Evolutionary conservation across 1,140 invertebrate species (phyloP), one percentile per base, ranked within the genome.

Genomic region (Euglossa dilemma): DNA sequence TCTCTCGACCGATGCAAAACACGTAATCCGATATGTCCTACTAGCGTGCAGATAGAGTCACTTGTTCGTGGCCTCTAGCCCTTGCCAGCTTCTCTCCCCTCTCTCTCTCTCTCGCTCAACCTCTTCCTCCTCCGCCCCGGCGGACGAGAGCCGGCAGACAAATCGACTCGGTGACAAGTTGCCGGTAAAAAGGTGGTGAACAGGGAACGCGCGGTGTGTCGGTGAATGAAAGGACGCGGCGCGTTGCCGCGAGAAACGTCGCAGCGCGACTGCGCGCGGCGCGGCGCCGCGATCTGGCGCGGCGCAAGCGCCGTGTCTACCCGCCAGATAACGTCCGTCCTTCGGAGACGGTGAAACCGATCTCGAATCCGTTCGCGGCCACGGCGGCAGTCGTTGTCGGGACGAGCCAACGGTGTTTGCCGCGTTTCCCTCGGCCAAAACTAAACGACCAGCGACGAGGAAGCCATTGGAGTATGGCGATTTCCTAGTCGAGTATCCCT

Each of bases 1-100:
- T 71, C 59, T 83, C 75, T 74, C 54, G 69, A 74, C 76, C 84
- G 86, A 88, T 89, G 90, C 88, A 88, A 85, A 90, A 89, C 86
- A 88, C 78, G 92, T 91, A 92, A 93, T 91, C 87, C 90, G 91
- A 92, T 93, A 91, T 90, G 91, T 92, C 89, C 89, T 90, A 91
- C 90, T 89, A 88, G 83, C 75, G 71, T 70, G 80, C 73, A 92
- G 92, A 92, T 92, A 90, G 91, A 92, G 91, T 93, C 92, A 92
- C 90, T 92, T 89, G 89, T 85, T 88, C 76, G 78, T 85, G 63
- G 71, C 54, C 74, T 83, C 80, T 70, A 78, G 78, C 74, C 67
- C 61, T 77, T 66, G 72, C 56, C 67, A 47, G 69, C 71, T n/a
- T 80, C 63, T 70, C 66, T 47, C 28, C 57, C 61, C 47, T 59